Evolutionary conservation across 1,140 invertebrate species (phyloP).

Genomic region (Samia ricini): DNA sequence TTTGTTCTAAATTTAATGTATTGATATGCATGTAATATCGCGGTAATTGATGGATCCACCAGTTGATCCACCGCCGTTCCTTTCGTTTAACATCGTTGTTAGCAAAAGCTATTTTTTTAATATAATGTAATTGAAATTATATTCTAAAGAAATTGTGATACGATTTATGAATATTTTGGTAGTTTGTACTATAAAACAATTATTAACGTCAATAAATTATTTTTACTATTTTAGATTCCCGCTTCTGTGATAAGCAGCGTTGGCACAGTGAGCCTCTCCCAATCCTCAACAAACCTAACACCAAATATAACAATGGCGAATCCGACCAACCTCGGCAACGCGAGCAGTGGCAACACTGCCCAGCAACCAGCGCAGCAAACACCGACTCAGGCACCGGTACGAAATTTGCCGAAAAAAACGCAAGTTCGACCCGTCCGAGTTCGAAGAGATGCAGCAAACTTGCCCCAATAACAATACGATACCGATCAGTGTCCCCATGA

Average conservation of each 20-base stretch:
- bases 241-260: slow-evolving; percentile 77
- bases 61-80: background rate
- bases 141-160: background rate
- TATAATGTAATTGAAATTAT: background rate
- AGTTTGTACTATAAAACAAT: background rate
- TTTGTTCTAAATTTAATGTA: background rate
- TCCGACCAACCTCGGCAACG: slow-evolving; percentile 59
- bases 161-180: background rate
- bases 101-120: background rate
- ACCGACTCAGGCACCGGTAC: slow-evolving; percentile 72
- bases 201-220: background rate
- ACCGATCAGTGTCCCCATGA: slow-evolving; percentile 13
- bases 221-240: slow-evolving; percentile 64
- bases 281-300: slow-evolving; percentile 53
- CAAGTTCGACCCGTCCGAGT: slow-evolving; percentile 90
- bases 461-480: slow-evolving; percentile 57
- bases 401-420: slow-evolving; percentile 92
- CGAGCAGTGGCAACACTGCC: slow-evolving; percentile 44
- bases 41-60: background rate
- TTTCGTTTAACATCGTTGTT: background rate
- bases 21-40: background rate
- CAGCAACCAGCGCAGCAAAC: slow-evolving; percentile 53
- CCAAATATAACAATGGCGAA: slow-evolving; percentile 71
- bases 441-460: slow-evolving; percentile 82
- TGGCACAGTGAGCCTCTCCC: slow-evolving; percentile 72